These are phyloP conservation scores for Hololepta plana DNA, from an alignment of 2,888 invertebrate species.

Conservation along the genomic window DNA sequence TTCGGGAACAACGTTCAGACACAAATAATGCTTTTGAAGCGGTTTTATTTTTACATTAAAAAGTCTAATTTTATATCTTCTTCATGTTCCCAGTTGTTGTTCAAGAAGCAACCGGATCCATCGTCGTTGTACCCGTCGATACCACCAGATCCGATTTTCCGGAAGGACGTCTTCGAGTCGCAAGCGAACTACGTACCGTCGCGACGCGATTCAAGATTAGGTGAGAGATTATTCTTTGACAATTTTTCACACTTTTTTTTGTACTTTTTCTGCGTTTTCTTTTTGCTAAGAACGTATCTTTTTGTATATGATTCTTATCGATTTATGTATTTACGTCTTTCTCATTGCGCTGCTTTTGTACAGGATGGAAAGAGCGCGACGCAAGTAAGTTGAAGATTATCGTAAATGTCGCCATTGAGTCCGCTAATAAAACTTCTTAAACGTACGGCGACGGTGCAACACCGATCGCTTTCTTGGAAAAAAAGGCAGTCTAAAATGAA, in stretches of 20 bases:
- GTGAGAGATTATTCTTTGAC: constrained; percentile 15
- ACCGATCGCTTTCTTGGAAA: no score
- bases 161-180: constrained; percentile 39
- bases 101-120: constrained; percentile 33
- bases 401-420: neutral
- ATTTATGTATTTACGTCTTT: constrained; percentile 6
- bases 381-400: constrained; percentile 44
- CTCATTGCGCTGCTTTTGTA: constrained; percentile 10
- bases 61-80: constrained; percentile 4
- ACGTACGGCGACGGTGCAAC: neutral
- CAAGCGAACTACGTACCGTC: constrained; percentile 7
- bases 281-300: constrained; percentile 2
- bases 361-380: constrained; percentile 60
- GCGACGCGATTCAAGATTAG: constrained; percentile 15
- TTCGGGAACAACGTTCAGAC: no score
- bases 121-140: constrained; percentile 33
- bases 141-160: constrained; percentile 44
- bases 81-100: constrained; percentile 34
- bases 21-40: neutral
- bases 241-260: constrained; percentile 7
- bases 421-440: neutral
- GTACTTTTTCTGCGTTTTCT: neutral
- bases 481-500: no score
- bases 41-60: constrained; percentile 1
- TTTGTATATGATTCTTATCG: no score